Conservation (phyloP, 2,113 vertebrate species). For the Acrocephalus kingi region DNA sequence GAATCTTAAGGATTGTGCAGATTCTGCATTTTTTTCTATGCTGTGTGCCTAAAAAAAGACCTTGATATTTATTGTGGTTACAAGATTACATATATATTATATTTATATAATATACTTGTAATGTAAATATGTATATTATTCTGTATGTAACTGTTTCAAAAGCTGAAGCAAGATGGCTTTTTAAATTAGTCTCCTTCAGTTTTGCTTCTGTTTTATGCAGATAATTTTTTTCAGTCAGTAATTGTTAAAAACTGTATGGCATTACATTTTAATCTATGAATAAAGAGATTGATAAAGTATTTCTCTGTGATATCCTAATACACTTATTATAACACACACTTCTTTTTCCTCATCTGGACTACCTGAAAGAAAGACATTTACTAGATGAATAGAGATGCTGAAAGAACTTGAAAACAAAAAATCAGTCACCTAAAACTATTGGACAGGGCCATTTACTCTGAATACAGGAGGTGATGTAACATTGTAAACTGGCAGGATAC, state of each 20-base stretch:
- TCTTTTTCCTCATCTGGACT: not conserved
- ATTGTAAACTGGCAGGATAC: not conserved
- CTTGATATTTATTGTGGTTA: constrained; percentile 90
- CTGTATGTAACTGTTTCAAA: constrained; percentile 71
- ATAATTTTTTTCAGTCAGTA: constrained; percentile 70
- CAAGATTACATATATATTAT: constrained; percentile 84
- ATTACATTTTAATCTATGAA: constrained; percentile 77
- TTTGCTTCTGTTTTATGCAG: constrained; percentile 78
- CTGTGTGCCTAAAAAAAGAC: constrained; percentile 85
- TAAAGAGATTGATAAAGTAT: constrained; percentile 65
- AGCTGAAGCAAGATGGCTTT: constrained; percentile 74
- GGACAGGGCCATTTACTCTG: not conserved
- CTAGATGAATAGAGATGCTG: not conserved
- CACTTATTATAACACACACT: not conserved
- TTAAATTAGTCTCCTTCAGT: constrained; percentile 64
- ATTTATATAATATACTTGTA: constrained; percentile 90
- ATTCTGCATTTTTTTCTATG: constrained; percentile 78
- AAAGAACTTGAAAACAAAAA: not conserved
- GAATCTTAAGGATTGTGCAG: constrained; percentile 76
- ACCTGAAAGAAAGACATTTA: not conserved
- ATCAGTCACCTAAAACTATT: not conserved
- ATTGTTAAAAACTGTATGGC: constrained; percentile 71
- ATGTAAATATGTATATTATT: constrained; percentile 89
- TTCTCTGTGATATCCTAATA: not conserved
- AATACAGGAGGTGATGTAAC: not conserved